These are phyloP conservation scores for Mylabris sibirica DNA, from an alignment of 2,888 invertebrate species.

Conservation along the genomic window DNA sequence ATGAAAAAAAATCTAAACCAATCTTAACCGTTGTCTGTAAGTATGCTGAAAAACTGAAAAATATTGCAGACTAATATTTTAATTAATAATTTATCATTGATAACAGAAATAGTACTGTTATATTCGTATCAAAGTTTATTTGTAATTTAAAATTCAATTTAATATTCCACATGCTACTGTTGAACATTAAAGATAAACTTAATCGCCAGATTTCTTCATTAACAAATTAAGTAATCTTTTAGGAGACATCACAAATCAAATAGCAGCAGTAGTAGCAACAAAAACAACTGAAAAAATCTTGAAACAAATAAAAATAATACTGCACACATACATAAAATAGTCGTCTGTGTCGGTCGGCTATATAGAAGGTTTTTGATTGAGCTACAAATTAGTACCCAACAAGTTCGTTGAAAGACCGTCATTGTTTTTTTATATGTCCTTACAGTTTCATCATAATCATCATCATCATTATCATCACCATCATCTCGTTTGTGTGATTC, in stretches of 20 bases:
- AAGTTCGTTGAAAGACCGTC: not conserved
- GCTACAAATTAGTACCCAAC: conserved; percentile 1
- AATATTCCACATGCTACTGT: not conserved
- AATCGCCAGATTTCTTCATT: conserved; percentile 5
- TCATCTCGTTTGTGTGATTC: not conserved
- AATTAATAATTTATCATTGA: too few species aligned
- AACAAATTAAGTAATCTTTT: conserved; percentile 7
- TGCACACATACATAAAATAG: not conserved
- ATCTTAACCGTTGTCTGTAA: too few species aligned
- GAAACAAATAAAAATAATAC: not conserved
- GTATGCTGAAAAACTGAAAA: too few species aligned
- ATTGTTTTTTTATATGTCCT: not conserved
- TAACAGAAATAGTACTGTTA: not conserved
- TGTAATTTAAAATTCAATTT: not conserved
- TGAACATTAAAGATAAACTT: not conserved
- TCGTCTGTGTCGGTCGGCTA: not conserved
- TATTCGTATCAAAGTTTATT: not conserved
- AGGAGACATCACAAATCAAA: conserved; percentile 1
- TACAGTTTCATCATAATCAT: not conserved
- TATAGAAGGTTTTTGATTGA: conserved; percentile 4
- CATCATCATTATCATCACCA: not conserved
- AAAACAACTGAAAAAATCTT: not conserved
- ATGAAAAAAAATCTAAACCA: too few species aligned
- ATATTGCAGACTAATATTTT: too few species aligned
- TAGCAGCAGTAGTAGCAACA: not conserved